Conservation (phyloP, 1,140 invertebrate species). For the Drosophila ficusphila region DNA sequence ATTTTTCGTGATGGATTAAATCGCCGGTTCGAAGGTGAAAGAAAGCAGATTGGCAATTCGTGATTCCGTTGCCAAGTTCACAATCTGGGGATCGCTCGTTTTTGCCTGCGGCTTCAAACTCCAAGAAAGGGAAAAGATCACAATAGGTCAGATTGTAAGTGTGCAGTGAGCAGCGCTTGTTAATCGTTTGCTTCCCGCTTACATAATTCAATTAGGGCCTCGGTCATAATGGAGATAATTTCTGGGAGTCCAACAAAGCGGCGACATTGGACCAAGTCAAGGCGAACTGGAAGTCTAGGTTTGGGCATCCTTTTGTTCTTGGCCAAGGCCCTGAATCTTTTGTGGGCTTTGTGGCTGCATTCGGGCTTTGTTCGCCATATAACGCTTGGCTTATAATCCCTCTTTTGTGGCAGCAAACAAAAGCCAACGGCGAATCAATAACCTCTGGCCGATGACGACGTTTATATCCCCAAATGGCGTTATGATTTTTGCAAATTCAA, state of each 20-base stretch:
- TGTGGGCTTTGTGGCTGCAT: slow-evolving; percentile 1
- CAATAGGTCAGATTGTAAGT: slow-evolving; percentile 31
- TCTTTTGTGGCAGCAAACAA: slow-evolving; percentile 32
- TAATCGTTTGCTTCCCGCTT: slow-evolving; percentile 59
- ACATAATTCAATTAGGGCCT: slow-evolving; percentile 74
- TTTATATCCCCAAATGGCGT: slow-evolving; percentile 12
- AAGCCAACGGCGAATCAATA: slow-evolving; percentile 34
- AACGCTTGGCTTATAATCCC: slow-evolving; percentile 20
- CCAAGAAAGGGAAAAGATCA: slow-evolving; percentile 47
- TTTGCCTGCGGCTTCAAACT: slow-evolving; percentile 36
- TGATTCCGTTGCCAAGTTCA: slow-evolving; percentile 69
- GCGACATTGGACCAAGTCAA: slow-evolving; percentile 36
- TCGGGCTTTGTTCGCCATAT: slow-evolving; percentile 5
- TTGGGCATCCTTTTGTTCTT: slow-evolving; percentile 58
- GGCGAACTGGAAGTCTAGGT: slow-evolving; percentile 18
- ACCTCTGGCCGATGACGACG: slow-evolving; percentile 24
- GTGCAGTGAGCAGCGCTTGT: slow-evolving; percentile 27
- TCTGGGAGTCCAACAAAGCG: slow-evolving; percentile 9
- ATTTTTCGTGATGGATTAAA: slow-evolving; percentile 36
- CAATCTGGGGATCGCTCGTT: slow-evolving; percentile 27
- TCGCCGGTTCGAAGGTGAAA: slow-evolving; percentile 46
- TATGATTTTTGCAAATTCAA: slow-evolving; percentile 58
- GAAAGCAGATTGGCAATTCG: slow-evolving; percentile 49
- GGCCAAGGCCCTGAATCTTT: slow-evolving; percentile 27
- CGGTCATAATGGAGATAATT: slow-evolving; percentile 20